A percentile compares a stretch with the other conserved stretches of the same genome.
These are phyloP conservation scores for Drosophila quasianomalipes DNA, from an alignment of 2,888 invertebrate species.

Conservation along the genomic window DNA sequence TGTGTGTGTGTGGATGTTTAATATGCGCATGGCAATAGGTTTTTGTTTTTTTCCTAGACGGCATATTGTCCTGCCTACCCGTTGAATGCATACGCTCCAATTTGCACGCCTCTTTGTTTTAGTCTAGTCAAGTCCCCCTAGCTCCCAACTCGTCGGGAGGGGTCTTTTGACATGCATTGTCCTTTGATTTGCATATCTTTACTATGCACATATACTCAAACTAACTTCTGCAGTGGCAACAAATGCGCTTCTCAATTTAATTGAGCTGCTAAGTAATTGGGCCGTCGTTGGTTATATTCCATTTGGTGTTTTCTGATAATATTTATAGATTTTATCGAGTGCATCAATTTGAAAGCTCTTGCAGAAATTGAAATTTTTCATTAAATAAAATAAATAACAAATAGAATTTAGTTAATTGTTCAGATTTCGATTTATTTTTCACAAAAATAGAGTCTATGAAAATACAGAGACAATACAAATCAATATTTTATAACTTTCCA, in stretches of 20 bases:
- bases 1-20: constrained; percentile 8
- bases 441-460: not conserved
- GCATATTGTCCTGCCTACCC: constrained; percentile 1
- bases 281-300: not conserved
- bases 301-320: too few species aligned
- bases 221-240: not conserved
- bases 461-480: not conserved
- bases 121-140: too few species aligned
- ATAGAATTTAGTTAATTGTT: not conserved
- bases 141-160: not conserved
- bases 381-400: not conserved
- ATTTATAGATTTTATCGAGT: not conserved
- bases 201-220: not conserved
- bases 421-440: not conserved
- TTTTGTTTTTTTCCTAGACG: not conserved
- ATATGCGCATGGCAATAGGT: constrained; percentile 27
- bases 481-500: not conserved
- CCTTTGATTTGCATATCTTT: not conserved
- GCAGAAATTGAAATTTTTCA: too few species aligned
- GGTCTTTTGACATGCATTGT: not conserved
- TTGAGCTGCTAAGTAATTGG: not conserved
- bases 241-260: not conserved
- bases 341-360: not conserved
- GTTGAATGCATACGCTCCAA: constrained; percentile 4
- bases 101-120: not conserved